Conservation (phyloP, 2,888 invertebrate genomes). For the Agelastica alni region DNA sequence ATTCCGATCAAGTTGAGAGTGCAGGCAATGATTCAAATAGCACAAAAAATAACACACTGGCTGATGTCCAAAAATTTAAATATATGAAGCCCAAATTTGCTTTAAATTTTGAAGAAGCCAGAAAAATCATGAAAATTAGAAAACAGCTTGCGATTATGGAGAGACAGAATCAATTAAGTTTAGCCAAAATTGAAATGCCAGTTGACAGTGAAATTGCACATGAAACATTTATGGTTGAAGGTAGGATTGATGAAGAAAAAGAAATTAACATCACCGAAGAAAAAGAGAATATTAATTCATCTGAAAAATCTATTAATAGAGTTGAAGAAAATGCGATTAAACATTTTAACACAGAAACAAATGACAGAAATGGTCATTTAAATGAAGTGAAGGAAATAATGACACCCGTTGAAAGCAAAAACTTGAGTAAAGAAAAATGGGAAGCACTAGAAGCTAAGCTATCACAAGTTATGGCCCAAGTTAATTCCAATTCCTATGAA, state of each 20-base stretch:
- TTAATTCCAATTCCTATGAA: slow-evolving; percentile 45
- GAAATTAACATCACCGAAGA: not conserved
- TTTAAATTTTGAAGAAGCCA: slow-evolving; percentile 69
- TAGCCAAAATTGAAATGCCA: slow-evolving; percentile 40
- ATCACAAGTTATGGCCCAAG: slow-evolving; percentile 45
- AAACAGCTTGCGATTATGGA: slow-evolving; percentile 68
- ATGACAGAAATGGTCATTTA: not conserved
- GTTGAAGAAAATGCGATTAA: not conserved
- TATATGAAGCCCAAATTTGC: slow-evolving; percentile 70
- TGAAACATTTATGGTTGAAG: not conserved
- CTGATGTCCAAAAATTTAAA: slow-evolving; percentile 32
- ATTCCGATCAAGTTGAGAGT: slow-evolving; percentile 42
- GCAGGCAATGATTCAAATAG: not conserved
- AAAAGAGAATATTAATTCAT: not conserved
- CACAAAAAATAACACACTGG: not conserved
- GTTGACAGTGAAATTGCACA: slow-evolving; percentile 2
- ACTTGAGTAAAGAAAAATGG: slow-evolving; percentile 53
- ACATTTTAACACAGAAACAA: not conserved
- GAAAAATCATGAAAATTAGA: slow-evolving; percentile 67
- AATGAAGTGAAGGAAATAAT: not conserved
- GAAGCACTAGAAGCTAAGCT: slow-evolving; percentile 53
- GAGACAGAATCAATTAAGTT: slow-evolving; percentile 52
- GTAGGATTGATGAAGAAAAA: not conserved
- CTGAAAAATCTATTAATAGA: not conserved
- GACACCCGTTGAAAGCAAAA: slow-evolving; percentile 36